These are phyloP conservation scores for Bombus picipes DNA, from an alignment of 1,140 invertebrate species.

Conservation along the genomic window DNA sequence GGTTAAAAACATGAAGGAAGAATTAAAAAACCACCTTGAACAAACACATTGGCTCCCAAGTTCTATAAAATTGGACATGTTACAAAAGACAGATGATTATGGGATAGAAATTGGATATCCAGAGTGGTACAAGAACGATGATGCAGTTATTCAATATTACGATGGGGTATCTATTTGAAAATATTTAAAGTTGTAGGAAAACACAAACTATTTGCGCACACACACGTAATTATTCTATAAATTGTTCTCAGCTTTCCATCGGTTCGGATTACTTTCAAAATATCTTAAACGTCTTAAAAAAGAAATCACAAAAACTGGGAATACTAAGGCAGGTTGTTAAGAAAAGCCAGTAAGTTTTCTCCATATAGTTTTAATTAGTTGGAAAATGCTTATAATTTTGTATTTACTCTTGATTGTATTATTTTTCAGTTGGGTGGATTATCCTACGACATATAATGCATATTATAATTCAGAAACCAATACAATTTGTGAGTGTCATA, in stretches of 20 bases:
- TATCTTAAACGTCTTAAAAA: slow-evolving; percentile 47
- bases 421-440: slow-evolving; percentile 67
- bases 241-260: slow-evolving; percentile 54
- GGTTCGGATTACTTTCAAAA: slow-evolving; percentile 61
- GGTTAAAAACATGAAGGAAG: slow-evolving; percentile 28
- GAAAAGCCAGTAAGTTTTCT: neutral
- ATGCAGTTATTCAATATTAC: slow-evolving; percentile 80
- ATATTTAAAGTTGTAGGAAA: neutral
- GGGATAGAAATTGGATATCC: slow-evolving; percentile 87
- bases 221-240: neutral
- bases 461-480: slow-evolving; percentile 87
- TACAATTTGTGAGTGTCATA: slow-evolving; percentile 85
- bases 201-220: too few species aligned
- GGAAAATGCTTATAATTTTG: neutral
- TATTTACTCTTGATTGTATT: neutral
- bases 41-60: slow-evolving; percentile 85
- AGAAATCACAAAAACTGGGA: slow-evolving; percentile 1
- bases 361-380: neutral
- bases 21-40: slow-evolving; percentile 38
- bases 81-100: slow-evolving; percentile 85
- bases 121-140: slow-evolving; percentile 84
- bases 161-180: slow-evolving; percentile 71
- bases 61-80: slow-evolving; percentile 83
- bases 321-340: neutral
- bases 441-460: slow-evolving; percentile 87